Base-by-base conservation (phyloP, 2,888 invertebrate genomes). In the Limenitis camilla region DNA sequence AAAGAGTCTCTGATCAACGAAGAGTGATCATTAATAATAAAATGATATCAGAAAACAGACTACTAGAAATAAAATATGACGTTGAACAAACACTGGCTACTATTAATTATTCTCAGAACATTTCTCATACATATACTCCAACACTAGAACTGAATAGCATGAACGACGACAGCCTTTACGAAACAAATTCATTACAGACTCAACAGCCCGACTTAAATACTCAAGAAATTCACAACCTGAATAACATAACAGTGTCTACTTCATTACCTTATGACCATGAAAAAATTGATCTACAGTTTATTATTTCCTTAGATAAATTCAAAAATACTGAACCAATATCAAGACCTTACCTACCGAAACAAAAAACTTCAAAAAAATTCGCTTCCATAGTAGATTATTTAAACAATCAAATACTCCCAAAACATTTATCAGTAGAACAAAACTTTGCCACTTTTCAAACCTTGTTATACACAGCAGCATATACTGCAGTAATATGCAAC, bases 1-100 rank as follows among this genome's bases (percentile, higher is more conserved):
- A 54, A 41, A 33, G 53, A 38, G 38, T 56, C 30, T 38, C 56
- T 40, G 55, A 56, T 10, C 54, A 56, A 35, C 19, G 46, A 5
- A 41, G 55, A 41, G 46, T 39, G 19, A 56, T 56, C 40, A 29
- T 60, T 31, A 44, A 49, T 28, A 57, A 60, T 39, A 56, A 52
- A 51, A 19, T 19, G 19, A 19, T 19, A 19, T 3, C 19, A 19
- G 19, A 19, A 19, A 19, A 19, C 19, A 19, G 19, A 19, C 19
- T 19, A 19, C 19, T 19, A 19, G 19, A 19, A 19, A 19, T 19
- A 19, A 19, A 19, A 19, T 19, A 19, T 3, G 19, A 19, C 19
- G 19, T 19, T 19, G 19, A 19, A 19, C 19, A 19, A 19, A 19
- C 19, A 19, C 19, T 19, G 19, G 19, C 19, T 19, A 19, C 19